These are phyloP conservation scores for Branchellion lobata DNA, from an alignment of 2,888 invertebrate species.

Conservation along the genomic window DNA sequence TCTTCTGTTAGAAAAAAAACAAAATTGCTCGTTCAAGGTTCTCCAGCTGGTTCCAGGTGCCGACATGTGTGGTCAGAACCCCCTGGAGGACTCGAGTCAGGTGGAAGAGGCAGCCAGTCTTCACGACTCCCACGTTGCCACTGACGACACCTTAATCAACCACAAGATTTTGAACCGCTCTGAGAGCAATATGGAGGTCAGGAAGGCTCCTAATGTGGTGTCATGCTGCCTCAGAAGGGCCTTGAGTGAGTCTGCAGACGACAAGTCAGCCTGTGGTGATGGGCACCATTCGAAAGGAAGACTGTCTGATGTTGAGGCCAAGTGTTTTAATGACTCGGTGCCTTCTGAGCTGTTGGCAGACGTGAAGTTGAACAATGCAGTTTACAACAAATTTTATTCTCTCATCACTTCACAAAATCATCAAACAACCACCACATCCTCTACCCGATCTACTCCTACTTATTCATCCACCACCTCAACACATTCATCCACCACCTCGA, in stretches of 20 bases:
- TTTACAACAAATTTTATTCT: too few relatives aligned
- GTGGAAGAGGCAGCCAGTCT: background rate
- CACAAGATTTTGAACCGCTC: background rate
- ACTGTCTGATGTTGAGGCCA: too few relatives aligned
- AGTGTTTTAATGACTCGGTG: too few relatives aligned
- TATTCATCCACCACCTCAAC: too few relatives aligned
- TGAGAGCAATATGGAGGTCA: too few relatives aligned
- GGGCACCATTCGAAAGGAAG: background rate
- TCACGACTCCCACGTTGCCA: background rate
- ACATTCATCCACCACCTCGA: too few relatives aligned
- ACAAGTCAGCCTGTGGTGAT: background rate
- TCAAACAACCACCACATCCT: too few relatives aligned
- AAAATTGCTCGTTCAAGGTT: background rate
- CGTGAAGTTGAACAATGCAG: too few relatives aligned
- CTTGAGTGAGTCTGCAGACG: conserved; percentile 4
- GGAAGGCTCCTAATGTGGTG: too few relatives aligned
- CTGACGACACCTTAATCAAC: background rate
- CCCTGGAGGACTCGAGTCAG: background rate
- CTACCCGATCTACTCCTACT: too few relatives aligned
- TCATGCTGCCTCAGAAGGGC: background rate
- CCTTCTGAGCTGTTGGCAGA: too few relatives aligned
- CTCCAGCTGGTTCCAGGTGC: background rate
- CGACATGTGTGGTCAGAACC: background rate
- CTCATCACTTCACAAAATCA: too few relatives aligned
- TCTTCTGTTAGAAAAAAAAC: conserved; percentile 9